Base-by-base conservation (phyloP, 2,113 vertebrate species). In the Ophthalmolycus amberensis region DNA sequence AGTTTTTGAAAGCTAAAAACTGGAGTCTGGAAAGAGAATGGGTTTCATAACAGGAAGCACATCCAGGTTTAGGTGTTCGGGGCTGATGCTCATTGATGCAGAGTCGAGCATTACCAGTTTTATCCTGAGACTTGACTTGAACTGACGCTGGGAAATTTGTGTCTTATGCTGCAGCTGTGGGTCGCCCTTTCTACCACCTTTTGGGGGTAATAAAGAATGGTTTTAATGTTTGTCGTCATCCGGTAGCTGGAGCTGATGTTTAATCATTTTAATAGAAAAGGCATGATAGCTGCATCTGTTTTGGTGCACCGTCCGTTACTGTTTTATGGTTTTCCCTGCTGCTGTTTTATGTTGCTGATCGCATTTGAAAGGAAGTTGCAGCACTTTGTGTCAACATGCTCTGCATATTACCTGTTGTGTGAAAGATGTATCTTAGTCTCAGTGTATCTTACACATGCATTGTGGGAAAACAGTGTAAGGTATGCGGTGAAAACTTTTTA, bases 1-100 rank as follows among this genome's bases (percentile, higher is more conserved):
- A 40, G 14, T 12, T 64, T 83, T 65, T 38, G n/a, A 62, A 27
- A n/a, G 71, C 18, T 25, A 16, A 54, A 75, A 71, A 77, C 4
- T 54, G 34, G 4, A 34, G 40, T 20, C 16, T 60, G 34, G 42
- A 12, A 42, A 58, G 65, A 68, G 52, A 71, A 54, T 2, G 1
- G 25, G 44, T 79, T 62, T 38, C 44, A n/a, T 68, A 58, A 66
- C 25, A 5, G 37, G 20, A 75, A 20, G 22, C 16, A 10, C 38
- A 25, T 34, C 8, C 10, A 34, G 59, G 52, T 64, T 10, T 1
- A 10, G 25, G 32, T 65, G 59, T 68, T 72, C 1, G 1, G 16
- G 40, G 40, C 25, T 4, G 15, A 11, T 25, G n/a, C 29, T 38
- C 27, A 25, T 38, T 62, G 25, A 62, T 73, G 20, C 14, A 18